Conservation (phyloP, 2,797 vertebrate genomes). For the Heteromormyrus szaboi region DNA sequence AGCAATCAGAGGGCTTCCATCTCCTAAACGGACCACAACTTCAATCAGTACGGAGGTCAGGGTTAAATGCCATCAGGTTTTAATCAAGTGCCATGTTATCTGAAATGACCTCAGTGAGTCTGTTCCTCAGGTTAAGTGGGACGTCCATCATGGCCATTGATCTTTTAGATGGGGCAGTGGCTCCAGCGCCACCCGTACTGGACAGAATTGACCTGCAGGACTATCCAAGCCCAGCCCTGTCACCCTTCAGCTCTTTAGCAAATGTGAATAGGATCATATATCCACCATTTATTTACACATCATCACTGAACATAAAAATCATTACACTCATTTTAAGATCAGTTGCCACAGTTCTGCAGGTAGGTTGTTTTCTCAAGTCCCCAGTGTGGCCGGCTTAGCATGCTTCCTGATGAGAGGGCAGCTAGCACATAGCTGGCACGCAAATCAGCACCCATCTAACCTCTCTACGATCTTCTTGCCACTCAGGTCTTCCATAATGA, state of each 20-base stretch:
- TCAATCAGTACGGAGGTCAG: not conserved
- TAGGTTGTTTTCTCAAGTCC: not conserved
- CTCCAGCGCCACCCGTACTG: not conserved
- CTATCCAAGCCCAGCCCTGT: not conserved
- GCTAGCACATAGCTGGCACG: not conserved
- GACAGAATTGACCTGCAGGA: not conserved
- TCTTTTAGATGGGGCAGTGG: not conserved
- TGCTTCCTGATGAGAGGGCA: not conserved
- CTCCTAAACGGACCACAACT: not conserved
- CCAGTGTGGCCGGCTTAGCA: not conserved
- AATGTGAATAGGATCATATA: not conserved
- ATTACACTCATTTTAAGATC: not conserved
- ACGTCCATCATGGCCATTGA: not conserved
- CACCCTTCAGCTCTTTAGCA: not conserved
- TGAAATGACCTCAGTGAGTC: slow-evolving; percentile 1
- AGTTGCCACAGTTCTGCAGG: not conserved
- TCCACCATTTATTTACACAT: not conserved
- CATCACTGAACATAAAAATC: not conserved
- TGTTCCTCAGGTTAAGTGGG: not conserved
- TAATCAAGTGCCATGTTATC: not conserved
- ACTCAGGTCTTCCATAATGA: not conserved
- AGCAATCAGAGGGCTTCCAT: not conserved
- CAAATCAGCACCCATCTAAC: not conserved
- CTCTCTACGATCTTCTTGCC: not conserved
- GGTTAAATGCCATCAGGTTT: not conserved